These are phyloP conservation scores for Physocephala rufipes DNA, from an alignment of 2,888 invertebrate species.

Conservation along the genomic window DNA sequence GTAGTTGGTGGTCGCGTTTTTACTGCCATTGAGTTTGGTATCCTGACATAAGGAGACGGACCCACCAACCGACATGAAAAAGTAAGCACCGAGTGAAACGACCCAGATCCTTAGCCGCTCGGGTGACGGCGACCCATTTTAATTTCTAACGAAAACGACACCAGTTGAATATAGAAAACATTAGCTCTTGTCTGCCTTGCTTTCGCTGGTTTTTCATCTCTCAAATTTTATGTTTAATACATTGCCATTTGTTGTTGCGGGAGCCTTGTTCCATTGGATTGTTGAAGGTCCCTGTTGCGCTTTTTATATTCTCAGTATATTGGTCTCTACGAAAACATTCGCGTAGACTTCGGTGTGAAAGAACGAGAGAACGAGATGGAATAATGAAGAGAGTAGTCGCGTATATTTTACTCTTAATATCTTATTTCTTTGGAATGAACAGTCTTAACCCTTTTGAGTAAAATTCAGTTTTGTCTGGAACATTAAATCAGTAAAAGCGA, in stretches of 20 bases:
- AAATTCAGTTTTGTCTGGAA: too few relatives aligned
- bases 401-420: too few relatives aligned
- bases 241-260: background rate
- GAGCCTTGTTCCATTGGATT: conserved; percentile 21
- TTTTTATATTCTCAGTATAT: background rate
- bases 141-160: conserved; percentile 15
- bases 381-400: too few relatives aligned
- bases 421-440: too few relatives aligned
- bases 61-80: background rate
- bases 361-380: too few relatives aligned
- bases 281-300: conserved; percentile 32
- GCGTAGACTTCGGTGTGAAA: too few relatives aligned
- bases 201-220: background rate
- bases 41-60: background rate
- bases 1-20: background rate
- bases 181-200: conserved; percentile 5
- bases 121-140: background rate
- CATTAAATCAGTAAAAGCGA: too few relatives aligned
- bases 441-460: too few relatives aligned
- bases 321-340: background rate
- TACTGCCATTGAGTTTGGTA: background rate
- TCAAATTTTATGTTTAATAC: background rate
- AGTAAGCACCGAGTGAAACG: background rate
- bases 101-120: background rate
- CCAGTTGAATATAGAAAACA: conserved; percentile 30